Evolutionary conservation across 1,140 invertebrate genomes (phyloP).

Genomic region (Chionoecetes opilio): DNA sequence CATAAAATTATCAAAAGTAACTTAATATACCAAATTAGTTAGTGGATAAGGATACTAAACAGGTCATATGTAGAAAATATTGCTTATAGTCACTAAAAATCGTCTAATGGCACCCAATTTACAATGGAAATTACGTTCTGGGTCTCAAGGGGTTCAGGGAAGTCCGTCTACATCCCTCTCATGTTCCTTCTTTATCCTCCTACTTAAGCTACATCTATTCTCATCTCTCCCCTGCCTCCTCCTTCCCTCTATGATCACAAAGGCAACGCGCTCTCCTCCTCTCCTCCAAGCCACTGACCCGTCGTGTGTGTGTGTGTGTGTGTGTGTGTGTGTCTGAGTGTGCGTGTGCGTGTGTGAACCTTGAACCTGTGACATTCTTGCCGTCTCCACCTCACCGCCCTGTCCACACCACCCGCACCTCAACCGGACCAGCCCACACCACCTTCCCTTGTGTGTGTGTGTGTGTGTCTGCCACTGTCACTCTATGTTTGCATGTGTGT

Average conservation of each 20-base stretch:
- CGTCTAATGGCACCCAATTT: too few species aligned
- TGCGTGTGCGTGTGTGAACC: constrained; percentile 22
- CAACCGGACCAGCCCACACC: neutral
- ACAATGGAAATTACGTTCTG: too few species aligned
- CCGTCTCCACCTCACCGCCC: neutral
- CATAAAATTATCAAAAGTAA: too few species aligned
- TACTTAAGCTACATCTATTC: neutral
- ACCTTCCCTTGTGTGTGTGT: neutral
- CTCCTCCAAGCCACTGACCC: neutral
- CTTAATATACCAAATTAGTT: too few species aligned
- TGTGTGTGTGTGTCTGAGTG: constrained; percentile 31
- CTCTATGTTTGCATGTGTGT: too few species aligned
- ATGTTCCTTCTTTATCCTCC: neutral
- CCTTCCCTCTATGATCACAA: neutral
- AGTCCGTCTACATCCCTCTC: neutral
- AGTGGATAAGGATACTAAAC: too few species aligned
- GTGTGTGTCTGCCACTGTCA: too few species aligned
- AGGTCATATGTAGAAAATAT: too few species aligned
- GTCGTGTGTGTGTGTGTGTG: neutral
- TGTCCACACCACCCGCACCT: too few species aligned
- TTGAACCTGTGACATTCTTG: constrained; percentile 1
- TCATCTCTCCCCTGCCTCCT: neutral
- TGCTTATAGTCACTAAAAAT: too few species aligned
- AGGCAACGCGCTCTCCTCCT: neutral
- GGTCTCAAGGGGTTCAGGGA: too few species aligned